Evolutionary conservation across 2,888 invertebrate genomes (phyloP).

Genomic region (Encarsia formosa): DNA sequence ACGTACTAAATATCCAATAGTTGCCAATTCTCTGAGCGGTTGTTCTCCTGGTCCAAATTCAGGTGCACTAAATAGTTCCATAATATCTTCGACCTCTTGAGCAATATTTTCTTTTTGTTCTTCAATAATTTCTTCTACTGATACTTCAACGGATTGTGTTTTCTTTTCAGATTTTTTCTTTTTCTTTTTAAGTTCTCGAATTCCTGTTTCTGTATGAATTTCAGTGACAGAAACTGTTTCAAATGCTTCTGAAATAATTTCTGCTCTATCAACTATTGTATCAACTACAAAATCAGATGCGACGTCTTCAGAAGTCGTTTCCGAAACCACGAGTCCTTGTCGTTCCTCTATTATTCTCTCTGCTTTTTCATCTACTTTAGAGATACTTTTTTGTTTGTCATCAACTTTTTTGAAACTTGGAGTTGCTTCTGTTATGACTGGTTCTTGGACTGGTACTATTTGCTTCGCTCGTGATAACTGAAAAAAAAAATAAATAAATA

Average conservation of each 20-base stretch:
- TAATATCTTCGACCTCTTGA: slow-evolving; percentile 70
- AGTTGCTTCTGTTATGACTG: slow-evolving; percentile 60
- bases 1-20: slow-evolving; percentile 73
- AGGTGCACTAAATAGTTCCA: slow-evolving; percentile 70
- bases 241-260: slow-evolving; percentile 40
- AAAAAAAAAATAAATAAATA: too few species aligned
- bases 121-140: slow-evolving; percentile 56
- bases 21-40: slow-evolving; percentile 75
- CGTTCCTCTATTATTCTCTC: slow-evolving; percentile 56
- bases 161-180: slow-evolving; percentile 42
- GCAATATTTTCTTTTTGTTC: slow-evolving; percentile 55
- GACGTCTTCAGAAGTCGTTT: slow-evolving; percentile 42
- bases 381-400: slow-evolving; percentile 49
- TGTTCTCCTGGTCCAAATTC: slow-evolving; percentile 78
- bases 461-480: slow-evolving; percentile 53
- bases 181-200: slow-evolving; percentile 51
- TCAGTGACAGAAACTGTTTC: slow-evolving; percentile 60
- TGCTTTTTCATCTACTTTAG: slow-evolving; percentile 51
- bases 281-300: slow-evolving; percentile 39
- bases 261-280: slow-evolving; percentile 38
- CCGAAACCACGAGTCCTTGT: slow-evolving; percentile 44
- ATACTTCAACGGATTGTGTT: slow-evolving; percentile 50
- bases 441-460: slow-evolving; percentile 58
- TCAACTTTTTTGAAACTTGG: slow-evolving; percentile 63
- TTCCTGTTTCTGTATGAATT: slow-evolving; percentile 56